Conservation (phyloP, 2,888 invertebrate species). For the Drosophila austrosaltans region DNA sequence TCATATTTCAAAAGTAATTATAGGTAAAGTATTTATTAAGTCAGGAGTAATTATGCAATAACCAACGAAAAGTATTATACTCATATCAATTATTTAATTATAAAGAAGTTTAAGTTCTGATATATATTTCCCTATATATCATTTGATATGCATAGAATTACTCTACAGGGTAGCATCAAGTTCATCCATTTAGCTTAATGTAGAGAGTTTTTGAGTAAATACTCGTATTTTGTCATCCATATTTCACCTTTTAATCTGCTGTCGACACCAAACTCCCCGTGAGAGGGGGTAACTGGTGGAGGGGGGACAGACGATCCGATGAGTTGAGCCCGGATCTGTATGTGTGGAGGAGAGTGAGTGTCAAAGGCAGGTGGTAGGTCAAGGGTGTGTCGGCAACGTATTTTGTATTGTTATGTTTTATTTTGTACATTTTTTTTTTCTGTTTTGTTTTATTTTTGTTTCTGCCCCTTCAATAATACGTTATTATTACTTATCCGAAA, state of each 20-base stretch:
- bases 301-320: not conserved
- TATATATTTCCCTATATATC: too few species aligned
- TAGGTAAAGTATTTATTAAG: too few species aligned
- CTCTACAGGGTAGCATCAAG: not conserved
- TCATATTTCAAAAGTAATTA: too few species aligned
- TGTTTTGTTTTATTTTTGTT: not conserved
- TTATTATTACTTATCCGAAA: constrained; percentile 22
- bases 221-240: constrained; percentile 32
- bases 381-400: not conserved
- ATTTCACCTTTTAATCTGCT: constrained; percentile 28
- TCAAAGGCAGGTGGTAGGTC: not conserved
- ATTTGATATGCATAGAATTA: too few species aligned
- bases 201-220: constrained; percentile 14
- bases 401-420: not conserved
- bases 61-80: too few species aligned
- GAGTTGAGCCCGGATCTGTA: constrained; percentile 10
- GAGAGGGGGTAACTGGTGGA: not conserved
- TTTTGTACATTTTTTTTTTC: not conserved
- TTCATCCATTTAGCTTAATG: not conserved
- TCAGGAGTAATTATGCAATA: too few species aligned
- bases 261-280: constrained; percentile 16
- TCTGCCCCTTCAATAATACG: constrained; percentile 16
- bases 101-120: too few species aligned
- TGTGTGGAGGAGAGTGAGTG: not conserved
- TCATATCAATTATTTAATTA: too few species aligned